Evolutionary conservation across 2,888 invertebrate genomes (phyloP).

Genomic region (Drosophila koepferae): DNA sequence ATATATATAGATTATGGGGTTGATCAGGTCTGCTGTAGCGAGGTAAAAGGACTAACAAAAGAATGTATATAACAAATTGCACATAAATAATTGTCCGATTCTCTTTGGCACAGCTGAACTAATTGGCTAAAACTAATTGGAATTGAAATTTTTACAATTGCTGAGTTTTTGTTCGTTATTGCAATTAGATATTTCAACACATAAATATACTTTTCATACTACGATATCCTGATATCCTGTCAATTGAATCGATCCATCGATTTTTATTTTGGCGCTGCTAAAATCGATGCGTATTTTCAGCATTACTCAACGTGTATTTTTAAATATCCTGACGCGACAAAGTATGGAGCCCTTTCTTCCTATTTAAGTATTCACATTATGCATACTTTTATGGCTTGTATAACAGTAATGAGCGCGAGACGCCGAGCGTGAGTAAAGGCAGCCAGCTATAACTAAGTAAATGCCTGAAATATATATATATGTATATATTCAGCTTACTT

Average conservation of each 20-base stretch:
- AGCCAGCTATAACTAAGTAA: conserved; percentile 47
- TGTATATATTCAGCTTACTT: conserved; percentile 31
- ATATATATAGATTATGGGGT: too few species aligned
- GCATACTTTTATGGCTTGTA: conserved; percentile 47
- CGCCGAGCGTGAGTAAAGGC: not conserved
- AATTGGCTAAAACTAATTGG: too few species aligned
- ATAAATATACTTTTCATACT: not conserved
- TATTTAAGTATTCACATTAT: conserved; percentile 41
- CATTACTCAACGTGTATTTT: conserved; percentile 22
- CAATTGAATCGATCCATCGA: conserved; percentile 46
- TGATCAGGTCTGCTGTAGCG: too few species aligned
- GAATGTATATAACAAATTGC: too few species aligned
- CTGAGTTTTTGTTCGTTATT: not conserved
- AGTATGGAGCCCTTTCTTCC: not conserved
- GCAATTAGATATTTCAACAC: not conserved
- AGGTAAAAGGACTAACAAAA: too few species aligned
- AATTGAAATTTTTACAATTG: too few species aligned
- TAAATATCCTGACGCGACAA: conserved; percentile 12
- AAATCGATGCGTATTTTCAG: conserved; percentile 29
- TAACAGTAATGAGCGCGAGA: conserved; percentile 33
- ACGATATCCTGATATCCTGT: not conserved
- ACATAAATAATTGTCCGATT: too few species aligned
- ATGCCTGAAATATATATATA: conserved; percentile 21
- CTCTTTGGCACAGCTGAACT: too few species aligned
- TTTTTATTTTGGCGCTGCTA: conserved; percentile 25